Base-by-base conservation (phyloP, 2,888 invertebrate genomes). In the Patella pellucida region DNA sequence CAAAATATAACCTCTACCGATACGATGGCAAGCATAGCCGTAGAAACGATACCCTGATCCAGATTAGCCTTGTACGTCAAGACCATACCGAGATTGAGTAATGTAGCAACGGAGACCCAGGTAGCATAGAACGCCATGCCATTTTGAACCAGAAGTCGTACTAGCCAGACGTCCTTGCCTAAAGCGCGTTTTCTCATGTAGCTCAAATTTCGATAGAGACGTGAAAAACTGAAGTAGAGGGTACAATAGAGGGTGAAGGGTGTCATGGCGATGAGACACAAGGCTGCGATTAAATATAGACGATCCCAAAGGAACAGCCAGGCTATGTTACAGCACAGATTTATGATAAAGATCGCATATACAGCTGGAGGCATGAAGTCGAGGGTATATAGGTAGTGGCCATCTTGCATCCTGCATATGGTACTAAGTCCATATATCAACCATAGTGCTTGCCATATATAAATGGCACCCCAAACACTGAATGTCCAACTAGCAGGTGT, bases 241-340 rank as follows among this genome's bases (percentile, higher is more conserved):
- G 83, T 82, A 23, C 86, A 79, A 74, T 85, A 87, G 69, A 87
- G 73, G 7, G 85, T 82, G 11, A 85, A 68, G 1, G 84, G 77
- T 14, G 80, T 78, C 5, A 85, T 62, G 4, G 79, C 77, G 3
- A 88, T 77, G n/a, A 85, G 67, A 1, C 82, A 78, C 5, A 85
- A 73, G 2, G 83, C 80, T n/a, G 80, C 74, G 0, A 78, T 82
- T 68, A 88, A 76, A 52, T 84, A 81, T 74, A 83, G 79, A 9
- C 85, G 78, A 73, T 86, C 87, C 85, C 85, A 89, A 5, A 88
- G 79, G 71, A 89, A 83, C 71, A 88, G 72, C 88, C 89, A 89
- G 15, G 82, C 82, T 27, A 88, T 80, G 75, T 87, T 88, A 50
- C 15, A 69, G 23, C 62, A 62, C 0, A 62, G 14, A 62, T 62